Evolutionary conservation across 1,140 invertebrate species (phyloP).

Genomic region (Uloborus diversus): DNA sequence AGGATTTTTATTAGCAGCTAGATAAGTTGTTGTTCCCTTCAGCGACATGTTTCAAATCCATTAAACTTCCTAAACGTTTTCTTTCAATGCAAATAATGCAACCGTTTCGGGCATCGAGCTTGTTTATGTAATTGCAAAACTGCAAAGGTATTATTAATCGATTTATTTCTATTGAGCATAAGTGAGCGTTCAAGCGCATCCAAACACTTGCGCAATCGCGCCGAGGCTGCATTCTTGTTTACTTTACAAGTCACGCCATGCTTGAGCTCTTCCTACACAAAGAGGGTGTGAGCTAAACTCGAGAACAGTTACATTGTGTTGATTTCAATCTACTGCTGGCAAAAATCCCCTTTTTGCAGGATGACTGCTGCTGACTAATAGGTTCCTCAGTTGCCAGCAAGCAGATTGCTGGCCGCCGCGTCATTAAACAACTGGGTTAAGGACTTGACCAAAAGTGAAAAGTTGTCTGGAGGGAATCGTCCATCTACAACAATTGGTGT

Average conservation of each 20-base stretch:
- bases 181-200: no score
- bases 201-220: not conserved
- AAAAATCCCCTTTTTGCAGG: constrained; percentile 2
- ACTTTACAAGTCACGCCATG: not conserved
- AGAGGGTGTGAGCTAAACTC: not conserved
- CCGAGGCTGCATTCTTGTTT: constrained; percentile 1
- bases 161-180: no score
- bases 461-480: not conserved
- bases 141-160: no score
- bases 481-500: not conserved
- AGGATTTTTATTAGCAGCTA: no score
- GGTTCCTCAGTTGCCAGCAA: constrained; percentile 31
- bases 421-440: constrained; percentile 41
- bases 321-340: constrained; percentile 28
- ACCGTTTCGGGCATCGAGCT: no score
- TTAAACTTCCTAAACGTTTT: no score
- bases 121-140: no score
- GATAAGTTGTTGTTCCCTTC: no score
- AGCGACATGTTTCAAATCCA: no score
- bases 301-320: constrained; percentile 28
- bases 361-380: constrained; percentile 43
- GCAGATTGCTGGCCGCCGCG: constrained; percentile 16
- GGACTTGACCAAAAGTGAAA: constrained; percentile 37
- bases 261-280: constrained; percentile 15
- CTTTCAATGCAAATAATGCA: no score